Conservation (phyloP, 2,888 invertebrate species). For the Melanostoma mellinum region DNA sequence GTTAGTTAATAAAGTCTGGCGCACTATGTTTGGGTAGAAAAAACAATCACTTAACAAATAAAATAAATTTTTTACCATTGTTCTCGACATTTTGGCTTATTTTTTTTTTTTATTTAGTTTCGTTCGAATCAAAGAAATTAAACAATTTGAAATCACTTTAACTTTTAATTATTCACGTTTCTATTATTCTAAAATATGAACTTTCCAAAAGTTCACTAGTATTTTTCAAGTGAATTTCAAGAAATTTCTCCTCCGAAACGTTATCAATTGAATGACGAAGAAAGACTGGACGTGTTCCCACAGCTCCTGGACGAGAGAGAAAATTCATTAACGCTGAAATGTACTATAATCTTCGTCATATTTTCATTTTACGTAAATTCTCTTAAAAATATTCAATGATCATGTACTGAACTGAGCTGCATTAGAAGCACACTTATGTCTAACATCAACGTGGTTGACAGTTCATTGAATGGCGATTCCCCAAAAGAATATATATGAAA, state of each 20-base stretch:
- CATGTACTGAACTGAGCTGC: constrained; percentile 58
- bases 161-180: constrained; percentile 26
- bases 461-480: constrained; percentile 72
- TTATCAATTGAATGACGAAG: constrained; percentile 72
- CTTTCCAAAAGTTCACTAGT: constrained; percentile 4
- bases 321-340: constrained; percentile 67
- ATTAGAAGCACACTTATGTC: constrained; percentile 68
- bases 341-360: constrained; percentile 71
- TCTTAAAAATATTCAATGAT: constrained; percentile 66
- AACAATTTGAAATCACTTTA: constrained; percentile 30
- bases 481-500: constrained; percentile 67
- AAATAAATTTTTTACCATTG: constrained; percentile 59
- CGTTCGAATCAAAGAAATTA: not conserved
- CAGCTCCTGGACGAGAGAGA: constrained; percentile 72
- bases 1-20: not conserved
- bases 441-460: constrained; percentile 71
- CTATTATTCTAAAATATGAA: not conserved
- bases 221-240: constrained; percentile 13
- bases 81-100: constrained; percentile 55
- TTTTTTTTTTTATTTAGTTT: constrained; percentile 31
- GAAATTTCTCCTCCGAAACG: constrained; percentile 69
- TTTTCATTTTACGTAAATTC: constrained; percentile 69
- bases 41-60: not conserved
- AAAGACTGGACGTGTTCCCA: constrained; percentile 72
- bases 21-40: not conserved